Base-by-base conservation (phyloP, 2,797 vertebrate species). In the Sebastes vulpes region DNA sequence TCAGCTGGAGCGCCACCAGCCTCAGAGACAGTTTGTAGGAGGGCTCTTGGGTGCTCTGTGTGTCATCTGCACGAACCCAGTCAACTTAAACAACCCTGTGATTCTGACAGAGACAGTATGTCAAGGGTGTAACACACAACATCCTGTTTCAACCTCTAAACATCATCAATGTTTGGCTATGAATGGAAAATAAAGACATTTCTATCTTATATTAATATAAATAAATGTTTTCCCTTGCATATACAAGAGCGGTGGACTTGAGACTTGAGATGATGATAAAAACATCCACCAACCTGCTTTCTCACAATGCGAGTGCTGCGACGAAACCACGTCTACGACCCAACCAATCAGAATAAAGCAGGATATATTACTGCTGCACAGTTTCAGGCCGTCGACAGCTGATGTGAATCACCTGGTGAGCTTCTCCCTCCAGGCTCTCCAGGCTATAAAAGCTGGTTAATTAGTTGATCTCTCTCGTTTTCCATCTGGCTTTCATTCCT, bases 21-120 rank as follows among this genome's bases (percentile, higher is more conserved):
- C 64, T 52, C 74, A 48, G 18, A 35, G 57, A 42, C 16, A 1
- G 26, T 29, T 1, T 29, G 50, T 29, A 12, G 35, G 26, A 14
- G 16, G 31, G 12, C 28, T 28, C 32, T 8, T 5, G 20, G 32
- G 20, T 54, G 79, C 31, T 53, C 11, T 1, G 23, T n/a, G 26
- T 59, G 14, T 69, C 18, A 71, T 82, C 73, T 52, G 29, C 38
- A 0, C 14, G 52, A 87, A 67, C 59, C 29, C n/a, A 21, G 21
- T 71, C 35, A 54, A 52, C 65, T 61, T 3, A 31, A 50, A 10
- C 0, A 26, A 16, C 26, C 12, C 32, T 10, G 77, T 21, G 35
- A 31, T 25, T 50, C 52, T 35, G 53, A 59, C 18, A 53, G 21
- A n/a, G 3, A 54, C 21, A 26, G 7, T 14, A 2, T 53, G 28